Evolutionary conservation across 2,113 vertebrate genomes (phyloP).

Genomic region (Macrotis lagotis): DNA sequence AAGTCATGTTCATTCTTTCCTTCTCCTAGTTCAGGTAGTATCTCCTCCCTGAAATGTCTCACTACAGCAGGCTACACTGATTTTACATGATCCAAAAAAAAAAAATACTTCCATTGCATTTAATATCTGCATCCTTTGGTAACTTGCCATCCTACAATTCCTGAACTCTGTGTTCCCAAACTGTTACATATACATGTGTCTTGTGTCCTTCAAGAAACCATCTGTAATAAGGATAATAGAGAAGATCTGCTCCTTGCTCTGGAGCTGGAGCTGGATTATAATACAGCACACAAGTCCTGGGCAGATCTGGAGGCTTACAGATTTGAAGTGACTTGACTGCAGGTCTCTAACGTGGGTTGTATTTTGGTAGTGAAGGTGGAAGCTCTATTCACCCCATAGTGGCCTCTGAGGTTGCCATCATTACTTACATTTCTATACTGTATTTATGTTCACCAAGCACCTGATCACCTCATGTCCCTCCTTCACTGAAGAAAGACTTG

Average conservation of each 20-base stretch:
- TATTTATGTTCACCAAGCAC: background rate
- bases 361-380: no score
- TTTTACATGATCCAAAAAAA: background rate
- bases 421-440: background rate
- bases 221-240: background rate
- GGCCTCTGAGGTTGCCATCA: background rate
- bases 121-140: background rate
- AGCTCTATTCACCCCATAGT: background rate
- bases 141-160: background rate
- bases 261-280: background rate
- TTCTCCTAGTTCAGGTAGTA: background rate
- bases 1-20: background rate
- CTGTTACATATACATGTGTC: background rate
- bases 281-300: background rate
- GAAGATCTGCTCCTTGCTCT: background rate
- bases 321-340: background rate
- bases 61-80: background rate
- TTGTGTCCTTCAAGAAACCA: background rate
- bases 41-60: background rate
- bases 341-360: no score
- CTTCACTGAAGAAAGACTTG: background rate
- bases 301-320: background rate
- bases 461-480: background rate
- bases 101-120: background rate
- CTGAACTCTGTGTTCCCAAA: no score